These are phyloP conservation scores for Geotrupes spiniger DNA, from an alignment of 2,888 invertebrate species.

Conservation along the genomic window DNA sequence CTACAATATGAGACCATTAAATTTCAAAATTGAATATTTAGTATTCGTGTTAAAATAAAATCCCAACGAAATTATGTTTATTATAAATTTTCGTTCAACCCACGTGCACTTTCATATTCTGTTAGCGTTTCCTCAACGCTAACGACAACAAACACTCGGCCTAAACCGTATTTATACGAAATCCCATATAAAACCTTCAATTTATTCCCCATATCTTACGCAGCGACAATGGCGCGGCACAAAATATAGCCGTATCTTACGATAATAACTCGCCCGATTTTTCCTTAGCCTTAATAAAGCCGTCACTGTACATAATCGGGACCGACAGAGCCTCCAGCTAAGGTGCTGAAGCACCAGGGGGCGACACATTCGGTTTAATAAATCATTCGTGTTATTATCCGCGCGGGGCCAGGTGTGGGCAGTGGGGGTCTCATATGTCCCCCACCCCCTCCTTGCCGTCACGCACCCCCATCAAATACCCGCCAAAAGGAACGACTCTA, in stretches of 20 bases:
- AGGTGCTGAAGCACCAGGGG: constrained; percentile 40
- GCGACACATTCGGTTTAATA: constrained; percentile 44
- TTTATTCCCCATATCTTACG: constrained; percentile 15
- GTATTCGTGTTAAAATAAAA: constrained; percentile 2
- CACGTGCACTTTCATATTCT: constrained; percentile 6
- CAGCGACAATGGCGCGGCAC: constrained; percentile 10
- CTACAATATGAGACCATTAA: background rate
- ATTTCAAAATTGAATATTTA: constrained; percentile 5
- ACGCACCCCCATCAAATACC: constrained; percentile 11
- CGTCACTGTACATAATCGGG: constrained; percentile 40
- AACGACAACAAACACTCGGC: background rate
- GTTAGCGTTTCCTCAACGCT: background rate
- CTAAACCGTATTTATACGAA: constrained; percentile 14
- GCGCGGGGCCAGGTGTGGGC: constrained; percentile 42
- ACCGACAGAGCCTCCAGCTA: constrained; percentile 36
- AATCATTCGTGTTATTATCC: constrained; percentile 45
- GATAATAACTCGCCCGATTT: constrained; percentile 35
- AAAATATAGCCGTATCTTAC: constrained; percentile 28
- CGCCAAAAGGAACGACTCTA: constrained; percentile 15
- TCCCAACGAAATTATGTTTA: background rate
- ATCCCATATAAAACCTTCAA: constrained; percentile 16
- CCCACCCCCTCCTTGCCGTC: background rate
- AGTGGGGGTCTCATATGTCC: constrained; percentile 26
- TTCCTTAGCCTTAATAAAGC: constrained; percentile 37
- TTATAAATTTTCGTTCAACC: constrained; percentile 1